phyloP scores from a whole-genome alignment of 1,140 invertebrate genomes.

The Caenorhabditis inopinata region DNA sequence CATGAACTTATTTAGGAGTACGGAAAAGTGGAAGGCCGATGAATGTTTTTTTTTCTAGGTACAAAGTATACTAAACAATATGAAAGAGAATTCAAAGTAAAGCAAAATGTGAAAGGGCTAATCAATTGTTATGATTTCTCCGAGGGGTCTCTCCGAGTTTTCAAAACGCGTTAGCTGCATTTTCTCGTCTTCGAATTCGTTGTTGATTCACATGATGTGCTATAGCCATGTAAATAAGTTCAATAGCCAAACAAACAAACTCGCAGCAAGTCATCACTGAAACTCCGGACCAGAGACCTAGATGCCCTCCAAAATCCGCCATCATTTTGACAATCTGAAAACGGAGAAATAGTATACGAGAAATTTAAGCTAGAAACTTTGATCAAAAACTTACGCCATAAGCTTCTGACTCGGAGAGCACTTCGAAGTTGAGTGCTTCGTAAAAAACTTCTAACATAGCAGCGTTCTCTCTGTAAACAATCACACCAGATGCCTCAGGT shows the following conservation, averaged over 20 bases:
- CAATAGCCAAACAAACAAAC: conserved; percentile 54
- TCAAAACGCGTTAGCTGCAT: conserved; percentile 25
- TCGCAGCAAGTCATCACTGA: conserved; percentile 57
- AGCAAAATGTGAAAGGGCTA: too few species aligned
- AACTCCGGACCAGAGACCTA: conserved; percentile 52
- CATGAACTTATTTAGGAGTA: too few species aligned
- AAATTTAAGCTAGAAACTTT: background rate
- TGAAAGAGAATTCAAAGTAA: too few species aligned
- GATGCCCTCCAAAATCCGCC: conserved; percentile 59
- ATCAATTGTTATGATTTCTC: too few species aligned
- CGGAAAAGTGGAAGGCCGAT: too few species aligned
- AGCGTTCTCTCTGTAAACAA: conserved; percentile 53
- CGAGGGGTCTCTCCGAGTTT: too few species aligned
- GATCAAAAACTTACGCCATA: conserved; percentile 52
- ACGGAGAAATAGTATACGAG: too few species aligned
- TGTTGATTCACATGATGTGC: conserved; percentile 34
- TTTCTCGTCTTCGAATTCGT: conserved; percentile 7
- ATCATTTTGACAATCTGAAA: conserved; percentile 61
- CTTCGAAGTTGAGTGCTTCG: conserved; percentile 58
- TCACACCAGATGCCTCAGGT: too few species aligned
- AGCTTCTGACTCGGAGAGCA: conserved; percentile 55
- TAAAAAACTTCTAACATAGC: conserved; percentile 62
- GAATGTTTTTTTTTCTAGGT: too few species aligned
- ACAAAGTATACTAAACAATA: too few species aligned
- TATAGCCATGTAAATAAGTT: conserved; percentile 54